Evolutionary conservation across 2,888 invertebrate genomes (phyloP).

Genomic region (Plebejus argus): DNA sequence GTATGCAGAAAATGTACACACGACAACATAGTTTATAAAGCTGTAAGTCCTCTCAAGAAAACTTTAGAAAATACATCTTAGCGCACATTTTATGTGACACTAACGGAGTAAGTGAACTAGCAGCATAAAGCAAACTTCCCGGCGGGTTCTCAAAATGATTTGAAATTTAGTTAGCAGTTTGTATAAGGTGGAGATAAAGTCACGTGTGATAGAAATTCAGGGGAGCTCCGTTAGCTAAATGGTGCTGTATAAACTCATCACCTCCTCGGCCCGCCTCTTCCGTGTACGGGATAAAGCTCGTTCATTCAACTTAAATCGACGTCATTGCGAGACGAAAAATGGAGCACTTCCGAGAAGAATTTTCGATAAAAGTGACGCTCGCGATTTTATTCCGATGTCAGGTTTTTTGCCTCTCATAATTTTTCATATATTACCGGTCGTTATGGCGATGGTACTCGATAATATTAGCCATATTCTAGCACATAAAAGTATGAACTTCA

Average conservation of each 20-base stretch:
- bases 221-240: conserved; percentile 73
- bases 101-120: conserved; percentile 34
- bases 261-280: conserved; percentile 75
- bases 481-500: too few relatives aligned
- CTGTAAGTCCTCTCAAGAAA: neutral
- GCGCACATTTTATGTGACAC: conserved; percentile 22
- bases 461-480: neutral
- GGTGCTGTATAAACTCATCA: conserved; percentile 76
- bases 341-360: conserved; percentile 73
- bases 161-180: conserved; percentile 32
- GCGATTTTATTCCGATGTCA: neutral
- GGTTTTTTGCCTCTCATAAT: conserved; percentile 1
- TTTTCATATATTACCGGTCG: neutral
- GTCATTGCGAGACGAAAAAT: conserved; percentile 75
- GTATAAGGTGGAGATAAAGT: conserved; percentile 35
- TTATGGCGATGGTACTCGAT: neutral
- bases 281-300: conserved; percentile 76
- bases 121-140: conserved; percentile 15
- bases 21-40: neutral
- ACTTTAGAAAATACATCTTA: neutral
- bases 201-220: conserved; percentile 46
- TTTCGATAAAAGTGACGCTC: conserved; percentile 63
- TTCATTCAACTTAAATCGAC: conserved; percentile 79
- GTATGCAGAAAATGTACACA: neutral
- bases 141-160: conserved; percentile 17